Percentiles rank a stretch among this genome's conserved stretches.
Conservation (phyloP, 2,113 vertebrate species). For the Festucalex cinctus region DNA sequence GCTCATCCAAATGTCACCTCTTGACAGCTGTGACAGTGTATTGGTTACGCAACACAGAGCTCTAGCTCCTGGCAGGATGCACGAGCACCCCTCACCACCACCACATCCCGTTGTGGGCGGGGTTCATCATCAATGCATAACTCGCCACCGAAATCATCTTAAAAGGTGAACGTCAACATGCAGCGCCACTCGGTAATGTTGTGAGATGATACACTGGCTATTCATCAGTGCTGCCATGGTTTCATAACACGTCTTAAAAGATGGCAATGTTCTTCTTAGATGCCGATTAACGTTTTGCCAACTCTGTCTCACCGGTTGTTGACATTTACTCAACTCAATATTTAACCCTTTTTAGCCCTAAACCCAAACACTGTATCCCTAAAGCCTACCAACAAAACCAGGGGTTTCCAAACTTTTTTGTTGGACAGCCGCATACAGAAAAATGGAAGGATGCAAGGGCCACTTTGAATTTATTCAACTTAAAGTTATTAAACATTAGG, state of each 20-base stretch:
- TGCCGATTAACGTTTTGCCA: too few species aligned
- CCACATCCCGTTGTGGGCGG: conserved; percentile 8
- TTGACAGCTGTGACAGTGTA: conserved; percentile 47
- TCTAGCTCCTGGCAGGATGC: conserved; percentile 1
- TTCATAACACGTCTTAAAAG: conserved; percentile 33
- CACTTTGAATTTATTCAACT: too few species aligned
- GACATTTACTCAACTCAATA: too few species aligned
- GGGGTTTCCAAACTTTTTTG: too few species aligned
- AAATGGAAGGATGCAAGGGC: too few species aligned
- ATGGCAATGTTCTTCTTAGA: not conserved
- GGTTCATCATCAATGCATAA: conserved; percentile 37
- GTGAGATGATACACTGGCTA: not conserved
- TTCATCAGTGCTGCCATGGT: conserved; percentile 32
- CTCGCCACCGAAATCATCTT: conserved; percentile 8
- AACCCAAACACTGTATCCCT: too few species aligned
- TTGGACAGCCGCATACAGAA: too few species aligned
- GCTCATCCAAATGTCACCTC: conserved; percentile 62
- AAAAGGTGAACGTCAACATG: conserved; percentile 1
- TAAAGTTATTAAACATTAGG: too few species aligned
- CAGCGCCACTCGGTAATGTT: not conserved
- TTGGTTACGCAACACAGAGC: conserved; percentile 42
- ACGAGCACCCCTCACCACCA: conserved; percentile 13
- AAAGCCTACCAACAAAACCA: too few species aligned
- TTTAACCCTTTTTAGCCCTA: too few species aligned
- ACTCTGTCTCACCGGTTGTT: too few species aligned